phyloP scores from a whole-genome alignment of 2,888 invertebrate genomes.

The Tortrix viridana region DNA sequence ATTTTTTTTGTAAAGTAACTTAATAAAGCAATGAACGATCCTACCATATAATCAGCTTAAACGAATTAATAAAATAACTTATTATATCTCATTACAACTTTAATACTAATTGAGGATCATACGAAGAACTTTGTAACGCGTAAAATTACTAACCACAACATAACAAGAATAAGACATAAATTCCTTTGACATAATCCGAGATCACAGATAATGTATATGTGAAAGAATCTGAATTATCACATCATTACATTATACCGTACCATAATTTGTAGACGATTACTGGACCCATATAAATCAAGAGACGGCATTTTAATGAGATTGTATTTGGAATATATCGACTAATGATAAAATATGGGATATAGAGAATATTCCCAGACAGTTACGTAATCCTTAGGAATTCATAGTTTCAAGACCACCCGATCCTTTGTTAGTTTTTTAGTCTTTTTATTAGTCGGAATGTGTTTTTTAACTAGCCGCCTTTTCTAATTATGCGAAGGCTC shows the following conservation, averaged over 20 bases:
- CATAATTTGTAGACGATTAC: slow-evolving; percentile 46
- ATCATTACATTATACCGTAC: slow-evolving; percentile 41
- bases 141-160: slow-evolving; percentile 3
- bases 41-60: slow-evolving; percentile 3
- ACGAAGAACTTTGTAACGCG: not conserved
- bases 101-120: slow-evolving; percentile 25
- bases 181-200: slow-evolving; percentile 17
- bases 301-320: slow-evolving; percentile 50
- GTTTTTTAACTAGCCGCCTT: not conserved
- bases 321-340: slow-evolving; percentile 53
- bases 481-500: not conserved
- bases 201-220: slow-evolving; percentile 16
- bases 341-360: slow-evolving; percentile 50
- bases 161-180: slow-evolving; percentile 22
- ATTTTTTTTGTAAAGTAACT: not conserved
- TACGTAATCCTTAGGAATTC: slow-evolving; percentile 30
- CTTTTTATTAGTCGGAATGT: slow-evolving; percentile 29
- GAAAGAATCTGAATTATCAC: slow-evolving; percentile 41
- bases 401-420: slow-evolving; percentile 30
- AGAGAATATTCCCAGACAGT: slow-evolving; percentile 24
- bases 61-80: slow-evolving; percentile 31
- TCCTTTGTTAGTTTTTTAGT: slow-evolving; percentile 24
- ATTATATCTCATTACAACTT: slow-evolving; percentile 30
- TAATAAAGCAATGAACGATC: slow-evolving; percentile 10
- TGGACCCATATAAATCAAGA: slow-evolving; percentile 48